Conservation (phyloP, 2,113 vertebrate species). For the Nycticorax nycticorax region DNA sequence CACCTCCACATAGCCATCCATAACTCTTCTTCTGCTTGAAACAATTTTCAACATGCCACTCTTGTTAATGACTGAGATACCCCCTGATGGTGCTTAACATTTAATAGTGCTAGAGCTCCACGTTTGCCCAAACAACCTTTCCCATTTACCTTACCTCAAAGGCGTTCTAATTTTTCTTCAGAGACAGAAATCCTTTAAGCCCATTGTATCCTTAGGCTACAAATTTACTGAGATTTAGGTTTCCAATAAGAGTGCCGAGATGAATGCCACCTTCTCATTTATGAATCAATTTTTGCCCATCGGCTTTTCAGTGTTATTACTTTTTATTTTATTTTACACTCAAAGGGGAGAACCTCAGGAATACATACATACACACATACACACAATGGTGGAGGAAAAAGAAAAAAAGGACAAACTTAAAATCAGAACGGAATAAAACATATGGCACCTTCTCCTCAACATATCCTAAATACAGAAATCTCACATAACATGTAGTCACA, state of each 20-base stretch:
- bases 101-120: constrained; percentile 87
- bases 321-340: constrained; percentile 82
- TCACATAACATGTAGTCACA: not conserved
- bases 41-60: constrained; percentile 82
- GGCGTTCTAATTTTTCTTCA: constrained; percentile 96
- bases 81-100: constrained; percentile 88
- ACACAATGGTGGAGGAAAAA: not conserved
- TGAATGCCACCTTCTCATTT: constrained; percentile 95
- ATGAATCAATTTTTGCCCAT: constrained; percentile 94
- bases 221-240: constrained; percentile 98
- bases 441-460: not conserved
- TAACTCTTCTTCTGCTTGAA: constrained; percentile 81
- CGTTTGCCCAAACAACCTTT: constrained; percentile 92
- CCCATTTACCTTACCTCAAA: constrained; percentile 94
- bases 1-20: constrained; percentile 72
- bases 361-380: not conserved
- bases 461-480: not conserved
- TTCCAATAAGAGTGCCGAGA: constrained; percentile 93
- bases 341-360: constrained; percentile 60
- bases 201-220: constrained; percentile 95
- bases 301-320: constrained; percentile 86
- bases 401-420: not conserved
- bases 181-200: constrained; percentile 99
- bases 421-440: not conserved
- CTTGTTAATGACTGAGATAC: constrained; percentile 88